Evolutionary conservation across 2,113 vertebrate species (phyloP).

Genomic region (Leucoraja erinaceus): DNA sequence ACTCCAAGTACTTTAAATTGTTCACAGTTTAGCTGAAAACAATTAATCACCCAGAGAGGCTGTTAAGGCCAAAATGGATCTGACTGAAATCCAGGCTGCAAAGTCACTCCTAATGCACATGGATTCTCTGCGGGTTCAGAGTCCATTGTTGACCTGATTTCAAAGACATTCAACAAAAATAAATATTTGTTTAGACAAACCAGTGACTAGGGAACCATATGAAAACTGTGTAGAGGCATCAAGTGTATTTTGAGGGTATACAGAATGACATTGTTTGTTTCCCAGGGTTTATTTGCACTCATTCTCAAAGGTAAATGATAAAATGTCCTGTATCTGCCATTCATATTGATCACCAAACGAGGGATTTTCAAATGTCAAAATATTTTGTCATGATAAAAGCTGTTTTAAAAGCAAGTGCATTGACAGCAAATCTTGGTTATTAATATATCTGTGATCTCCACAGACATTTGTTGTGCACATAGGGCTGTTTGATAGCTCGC

Average conservation of each 20-base stretch:
- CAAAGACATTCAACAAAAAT: slow-evolving; percentile 14
- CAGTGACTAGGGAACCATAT: neutral
- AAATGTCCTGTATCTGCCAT: neutral
- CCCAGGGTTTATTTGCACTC: neutral
- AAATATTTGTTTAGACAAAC: neutral
- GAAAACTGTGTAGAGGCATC: neutral
- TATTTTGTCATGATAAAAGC: neutral
- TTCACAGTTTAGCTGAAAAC: neutral
- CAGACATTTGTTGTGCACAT: neutral
- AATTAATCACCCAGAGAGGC: neutral
- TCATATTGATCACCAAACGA: neutral
- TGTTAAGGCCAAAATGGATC: neutral
- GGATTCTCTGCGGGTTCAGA: neutral
- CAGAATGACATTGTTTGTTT: neutral
- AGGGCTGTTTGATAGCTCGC: neutral
- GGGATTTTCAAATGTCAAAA: neutral
- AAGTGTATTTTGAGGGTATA: neutral
- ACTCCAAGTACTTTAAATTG: neutral
- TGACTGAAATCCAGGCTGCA: neutral
- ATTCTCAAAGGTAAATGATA: neutral
- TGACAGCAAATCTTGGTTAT: neutral
- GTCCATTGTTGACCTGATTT: neutral
- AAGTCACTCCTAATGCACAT: neutral
- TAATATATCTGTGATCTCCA: neutral
- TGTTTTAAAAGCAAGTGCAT: neutral